phyloP scores from a whole-genome alignment of 2,113 vertebrate species.

The Setophaga kirtlandii region DNA sequence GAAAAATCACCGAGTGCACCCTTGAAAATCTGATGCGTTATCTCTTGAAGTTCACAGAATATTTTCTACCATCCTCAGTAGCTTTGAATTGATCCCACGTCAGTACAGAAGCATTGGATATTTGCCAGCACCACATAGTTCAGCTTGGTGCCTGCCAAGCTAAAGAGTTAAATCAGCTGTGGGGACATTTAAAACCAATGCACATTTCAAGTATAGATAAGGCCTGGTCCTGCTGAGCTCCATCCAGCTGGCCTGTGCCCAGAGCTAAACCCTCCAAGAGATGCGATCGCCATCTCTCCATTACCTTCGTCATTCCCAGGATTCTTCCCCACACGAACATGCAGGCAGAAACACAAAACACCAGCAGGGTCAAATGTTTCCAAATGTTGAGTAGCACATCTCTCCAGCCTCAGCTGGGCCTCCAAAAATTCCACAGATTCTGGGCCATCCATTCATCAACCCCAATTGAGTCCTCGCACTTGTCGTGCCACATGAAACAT shows the following conservation, averaged over 20 bases:
- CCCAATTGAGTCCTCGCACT: not conserved
- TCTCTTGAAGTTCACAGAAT: not conserved
- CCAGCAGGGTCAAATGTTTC: not conserved
- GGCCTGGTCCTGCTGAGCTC: not conserved
- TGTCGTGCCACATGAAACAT: not conserved
- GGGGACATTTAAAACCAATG: constrained; percentile 10
- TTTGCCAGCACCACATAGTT: not conserved
- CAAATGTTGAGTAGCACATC: not conserved
- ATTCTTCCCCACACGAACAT: not conserved
- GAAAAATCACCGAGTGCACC: not conserved
- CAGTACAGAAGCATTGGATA: not conserved
- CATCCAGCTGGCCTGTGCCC: not conserved
- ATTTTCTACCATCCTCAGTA: not conserved
- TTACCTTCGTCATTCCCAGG: not conserved
- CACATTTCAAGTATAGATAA: not conserved
- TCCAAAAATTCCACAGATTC: constrained; percentile 52
- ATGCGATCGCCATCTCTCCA: not conserved
- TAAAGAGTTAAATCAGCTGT: constrained; percentile 4
- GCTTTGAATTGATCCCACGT: not conserved
- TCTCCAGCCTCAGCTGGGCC: not conserved
- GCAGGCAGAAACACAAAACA: not conserved
- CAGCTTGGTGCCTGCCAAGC: not conserved
- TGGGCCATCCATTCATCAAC: constrained; percentile 40
- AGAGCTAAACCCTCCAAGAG: not conserved
- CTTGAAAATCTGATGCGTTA: not conserved